Conservation (phyloP, 2,888 invertebrate genomes). For the Nematopogon swammerdamellus region DNA sequence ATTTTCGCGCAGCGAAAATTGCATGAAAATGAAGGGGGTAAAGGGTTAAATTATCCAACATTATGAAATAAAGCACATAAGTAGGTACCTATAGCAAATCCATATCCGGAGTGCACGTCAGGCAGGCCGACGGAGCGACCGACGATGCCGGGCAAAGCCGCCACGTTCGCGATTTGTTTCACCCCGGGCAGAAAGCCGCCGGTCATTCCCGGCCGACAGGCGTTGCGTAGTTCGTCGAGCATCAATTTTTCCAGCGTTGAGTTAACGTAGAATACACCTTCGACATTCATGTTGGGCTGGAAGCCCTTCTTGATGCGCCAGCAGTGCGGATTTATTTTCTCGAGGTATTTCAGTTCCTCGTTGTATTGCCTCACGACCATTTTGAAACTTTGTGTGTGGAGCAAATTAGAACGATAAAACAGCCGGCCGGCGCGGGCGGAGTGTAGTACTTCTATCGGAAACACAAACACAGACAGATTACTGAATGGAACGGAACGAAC, state of each 20-base stretch:
- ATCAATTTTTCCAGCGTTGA: conserved; percentile 86
- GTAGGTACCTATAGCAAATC: conserved; percentile 98
- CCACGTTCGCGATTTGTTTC: conserved; percentile 99
- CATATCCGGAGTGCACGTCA: conserved; percentile 98
- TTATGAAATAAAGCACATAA: no score
- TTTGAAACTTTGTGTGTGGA: no score
- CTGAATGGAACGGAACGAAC: no score
- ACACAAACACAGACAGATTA: no score
- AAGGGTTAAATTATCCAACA: no score
- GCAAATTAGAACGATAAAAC: no score
- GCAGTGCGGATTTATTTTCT: conserved; percentile 77
- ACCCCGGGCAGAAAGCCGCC: conserved; percentile 98
- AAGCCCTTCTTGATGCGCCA: conserved; percentile 98
- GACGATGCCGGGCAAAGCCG: conserved; percentile 96
- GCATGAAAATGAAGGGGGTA: no score
- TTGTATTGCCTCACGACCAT: conserved; percentile 91
- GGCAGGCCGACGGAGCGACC: conserved; percentile 92
- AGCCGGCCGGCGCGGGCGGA: no score
- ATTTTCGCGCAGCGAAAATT: no score
- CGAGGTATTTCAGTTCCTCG: conserved; percentile 90
- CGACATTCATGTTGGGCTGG: conserved; percentile 99
- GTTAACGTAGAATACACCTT: conserved; percentile 97
- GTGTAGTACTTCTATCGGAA: no score
- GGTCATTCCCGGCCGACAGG: conserved; percentile 83
- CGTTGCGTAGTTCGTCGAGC: conserved; percentile 92